These are phyloP conservation scores for Dasyprocta punctata DNA, from an alignment of 2,113 vertebrate genomes.

Conservation along the genomic window DNA sequence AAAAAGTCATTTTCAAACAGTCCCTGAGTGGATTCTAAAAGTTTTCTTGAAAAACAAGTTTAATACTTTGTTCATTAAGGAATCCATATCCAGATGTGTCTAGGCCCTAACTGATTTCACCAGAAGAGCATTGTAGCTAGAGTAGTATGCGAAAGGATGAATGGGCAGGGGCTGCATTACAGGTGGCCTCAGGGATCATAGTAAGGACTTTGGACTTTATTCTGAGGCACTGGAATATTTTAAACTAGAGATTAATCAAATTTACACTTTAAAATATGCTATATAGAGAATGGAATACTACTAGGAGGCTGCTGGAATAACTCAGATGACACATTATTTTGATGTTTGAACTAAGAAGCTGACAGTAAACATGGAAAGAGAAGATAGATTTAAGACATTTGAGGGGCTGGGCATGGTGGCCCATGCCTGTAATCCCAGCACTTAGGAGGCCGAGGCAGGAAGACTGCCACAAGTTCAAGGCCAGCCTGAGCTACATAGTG, in stretches of 20 bases:
- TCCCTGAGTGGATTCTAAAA: background rate
- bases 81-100: background rate
- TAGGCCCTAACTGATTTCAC: background rate
- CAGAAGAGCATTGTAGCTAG: background rate
- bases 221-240: background rate
- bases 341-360: background rate
- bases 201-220: slow-evolving; percentile 4
- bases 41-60: background rate
- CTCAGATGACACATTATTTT: background rate
- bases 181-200: background rate
- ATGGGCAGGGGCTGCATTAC: background rate
- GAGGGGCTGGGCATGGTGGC: background rate
- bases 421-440: background rate
- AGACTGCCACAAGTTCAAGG: background rate
- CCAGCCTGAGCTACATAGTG: background rate
- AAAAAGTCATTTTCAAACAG: background rate
- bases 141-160: background rate
- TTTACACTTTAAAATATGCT: slow-evolving; percentile 19
- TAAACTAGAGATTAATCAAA: background rate
- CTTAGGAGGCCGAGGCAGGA: background rate
- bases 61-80: background rate
- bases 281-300: background rate
- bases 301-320: background rate
- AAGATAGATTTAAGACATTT: background rate
- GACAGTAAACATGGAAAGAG: background rate